Evolutionary conservation across 2,888 invertebrate genomes (phyloP), one percentile per base, ranked within the genome.

Genomic region (Drepana falcataria): DNA sequence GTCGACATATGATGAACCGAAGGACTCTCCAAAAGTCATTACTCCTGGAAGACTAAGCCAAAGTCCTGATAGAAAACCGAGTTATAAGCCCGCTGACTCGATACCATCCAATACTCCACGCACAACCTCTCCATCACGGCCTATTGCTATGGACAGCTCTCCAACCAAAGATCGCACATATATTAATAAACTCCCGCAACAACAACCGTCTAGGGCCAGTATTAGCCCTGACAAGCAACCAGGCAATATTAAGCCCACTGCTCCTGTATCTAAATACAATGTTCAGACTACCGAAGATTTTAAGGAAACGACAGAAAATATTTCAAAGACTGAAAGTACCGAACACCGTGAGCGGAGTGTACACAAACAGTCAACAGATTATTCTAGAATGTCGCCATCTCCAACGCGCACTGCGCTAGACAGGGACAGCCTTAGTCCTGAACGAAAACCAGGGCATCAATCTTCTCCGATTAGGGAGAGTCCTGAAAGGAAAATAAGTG

Each of bases 31-130:
- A 9, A 51, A 51, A 34, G 7, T 6, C 4, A 33, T 41, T 40
- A 7, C 51, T 7, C 51, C 51, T 9, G 2, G 2, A 34, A 21
- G 51, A 4, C 34, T 51, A n/a, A 51, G 40, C 33, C 51, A 40
- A 33, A 51, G 51, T 52, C 62, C 72, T 54, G 69, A 71, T 44
- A 66, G 55, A 49, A 61, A 61, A 47, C 48, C 59, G 21, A 48
- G 41, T 33, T 9, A 5, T 40, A 41, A 37, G 1, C 21, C 33
- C 33, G 34, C 21, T 6, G 21, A 7, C 40, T 40, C n/a, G 33
- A 44, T 9, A 44, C 44, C 44, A 44, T 44, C 44, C 3, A 9
- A 9, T 44, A 1, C 9, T 9, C 49, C 40, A 6, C 40, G 33
- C 6, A 21, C 40, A 6, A 49, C 33, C 5, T 49, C 49, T 34